Percentiles rank a stretch among this genome's conserved stretches.
Evolutionary conservation across 2,113 vertebrate species (phyloP).

Genomic region (Leptosomus discolor): DNA sequence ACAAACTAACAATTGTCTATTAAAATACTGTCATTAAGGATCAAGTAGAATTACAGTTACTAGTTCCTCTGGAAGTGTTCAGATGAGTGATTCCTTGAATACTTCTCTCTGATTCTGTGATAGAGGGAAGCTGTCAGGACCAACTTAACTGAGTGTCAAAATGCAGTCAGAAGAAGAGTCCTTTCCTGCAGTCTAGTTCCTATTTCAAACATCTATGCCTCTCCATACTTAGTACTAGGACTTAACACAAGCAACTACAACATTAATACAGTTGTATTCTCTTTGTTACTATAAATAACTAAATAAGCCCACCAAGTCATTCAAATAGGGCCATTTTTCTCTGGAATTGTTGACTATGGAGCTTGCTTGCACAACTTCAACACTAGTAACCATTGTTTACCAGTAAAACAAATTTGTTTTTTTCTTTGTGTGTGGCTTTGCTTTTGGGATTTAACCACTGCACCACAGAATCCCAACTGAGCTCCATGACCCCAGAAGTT

Average conservation of each 20-base stretch:
- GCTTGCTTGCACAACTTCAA: not conserved
- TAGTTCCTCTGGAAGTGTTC: not conserved
- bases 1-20: not conserved
- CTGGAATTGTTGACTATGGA: not conserved
- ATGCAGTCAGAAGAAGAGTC: not conserved
- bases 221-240: not conserved
- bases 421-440: not conserved
- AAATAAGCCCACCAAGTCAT: not conserved
- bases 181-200: not conserved
- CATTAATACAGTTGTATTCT: not conserved
- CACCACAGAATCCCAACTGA: not conserved
- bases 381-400: not conserved
- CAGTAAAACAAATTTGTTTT: not conserved
- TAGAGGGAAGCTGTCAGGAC: not conserved
- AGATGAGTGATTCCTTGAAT: not conserved
- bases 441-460: not conserved
- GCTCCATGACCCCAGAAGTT: not conserved
- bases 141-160: not conserved
- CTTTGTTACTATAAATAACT: not conserved
- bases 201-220: not conserved
- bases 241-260: not conserved
- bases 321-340: not conserved
- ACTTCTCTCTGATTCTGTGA: not conserved
- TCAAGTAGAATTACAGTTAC: not conserved
- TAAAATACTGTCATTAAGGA: not conserved